phyloP scores from a whole-genome alignment of 2,113 vertebrate species.

The Xenopus borealis region DNA sequence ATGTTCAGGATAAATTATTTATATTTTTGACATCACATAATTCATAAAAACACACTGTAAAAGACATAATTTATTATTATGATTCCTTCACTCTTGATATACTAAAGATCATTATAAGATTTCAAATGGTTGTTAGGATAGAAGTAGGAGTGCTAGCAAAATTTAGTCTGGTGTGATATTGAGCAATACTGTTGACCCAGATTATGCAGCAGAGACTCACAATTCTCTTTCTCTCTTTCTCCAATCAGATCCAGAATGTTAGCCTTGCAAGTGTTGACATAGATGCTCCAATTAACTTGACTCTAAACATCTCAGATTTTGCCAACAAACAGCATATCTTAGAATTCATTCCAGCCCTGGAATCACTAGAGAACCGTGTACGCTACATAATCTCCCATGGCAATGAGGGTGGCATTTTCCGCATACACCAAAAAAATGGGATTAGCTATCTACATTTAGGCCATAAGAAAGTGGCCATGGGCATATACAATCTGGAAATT shows the following conservation, averaged over 20 bases:
- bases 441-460: constrained; percentile 79
- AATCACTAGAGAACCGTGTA: constrained; percentile 73
- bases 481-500: constrained; percentile 80
- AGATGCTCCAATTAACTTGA: constrained; percentile 75
- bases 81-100: too few species aligned
- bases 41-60: too few species aligned
- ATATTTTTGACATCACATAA: too few species aligned
- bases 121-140: too few species aligned
- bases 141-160: too few species aligned
- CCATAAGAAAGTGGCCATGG: constrained; percentile 63
- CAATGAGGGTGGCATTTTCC: constrained; percentile 76
- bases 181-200: too few species aligned
- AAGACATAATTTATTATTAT: too few species aligned
- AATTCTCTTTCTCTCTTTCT: too few species aligned
- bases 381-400: constrained; percentile 78
- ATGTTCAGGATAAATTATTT: too few species aligned
- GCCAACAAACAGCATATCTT: constrained; percentile 79
- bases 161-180: too few species aligned
- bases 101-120: too few species aligned
- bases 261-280: constrained; percentile 85
- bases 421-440: constrained; percentile 73
- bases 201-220: too few species aligned
- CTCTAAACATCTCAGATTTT: constrained; percentile 71
- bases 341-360: constrained; percentile 79
- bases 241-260: constrained; percentile 45